Conservation (phyloP, 2,113 vertebrate species). For the Pelusios castaneus region DNA sequence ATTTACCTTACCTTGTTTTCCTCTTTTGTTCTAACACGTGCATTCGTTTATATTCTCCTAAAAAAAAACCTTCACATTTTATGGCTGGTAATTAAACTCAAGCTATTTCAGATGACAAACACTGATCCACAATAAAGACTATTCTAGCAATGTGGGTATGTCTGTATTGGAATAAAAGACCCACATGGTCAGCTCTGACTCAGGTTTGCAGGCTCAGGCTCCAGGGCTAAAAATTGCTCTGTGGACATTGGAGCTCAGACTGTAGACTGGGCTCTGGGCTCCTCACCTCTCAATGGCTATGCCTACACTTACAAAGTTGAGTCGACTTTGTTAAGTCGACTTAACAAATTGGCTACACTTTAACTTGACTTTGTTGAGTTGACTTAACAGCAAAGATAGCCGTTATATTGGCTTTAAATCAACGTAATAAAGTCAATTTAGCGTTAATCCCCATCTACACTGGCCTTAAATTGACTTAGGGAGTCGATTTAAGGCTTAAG, state of each 20-base stretch:
- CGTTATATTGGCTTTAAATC: no score
- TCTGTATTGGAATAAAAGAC: background rate
- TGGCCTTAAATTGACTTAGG: no score
- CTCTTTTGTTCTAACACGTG: background rate
- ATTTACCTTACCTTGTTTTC: conserved; percentile 19
- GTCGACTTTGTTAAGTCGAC: no score
- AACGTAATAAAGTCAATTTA: no score
- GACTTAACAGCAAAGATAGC: no score
- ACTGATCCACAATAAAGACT: background rate
- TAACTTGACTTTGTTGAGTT: no score
- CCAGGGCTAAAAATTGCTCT: background rate
- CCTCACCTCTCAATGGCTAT: no score
- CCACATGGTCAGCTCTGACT: background rate
- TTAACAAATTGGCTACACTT: no score
- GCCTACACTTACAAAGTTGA: no score
- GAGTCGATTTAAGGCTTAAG: no score
- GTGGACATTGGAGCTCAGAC: background rate
- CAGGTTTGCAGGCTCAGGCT: background rate
- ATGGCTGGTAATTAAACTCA: background rate
- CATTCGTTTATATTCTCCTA: background rate
- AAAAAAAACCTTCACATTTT: background rate
- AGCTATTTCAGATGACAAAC: background rate
- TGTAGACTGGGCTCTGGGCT: background rate
- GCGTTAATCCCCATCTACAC: no score
- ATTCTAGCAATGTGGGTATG: background rate